Evolutionary conservation across 2,113 vertebrate genomes (phyloP).

Genomic region (Podarcis raffonei): DNA sequence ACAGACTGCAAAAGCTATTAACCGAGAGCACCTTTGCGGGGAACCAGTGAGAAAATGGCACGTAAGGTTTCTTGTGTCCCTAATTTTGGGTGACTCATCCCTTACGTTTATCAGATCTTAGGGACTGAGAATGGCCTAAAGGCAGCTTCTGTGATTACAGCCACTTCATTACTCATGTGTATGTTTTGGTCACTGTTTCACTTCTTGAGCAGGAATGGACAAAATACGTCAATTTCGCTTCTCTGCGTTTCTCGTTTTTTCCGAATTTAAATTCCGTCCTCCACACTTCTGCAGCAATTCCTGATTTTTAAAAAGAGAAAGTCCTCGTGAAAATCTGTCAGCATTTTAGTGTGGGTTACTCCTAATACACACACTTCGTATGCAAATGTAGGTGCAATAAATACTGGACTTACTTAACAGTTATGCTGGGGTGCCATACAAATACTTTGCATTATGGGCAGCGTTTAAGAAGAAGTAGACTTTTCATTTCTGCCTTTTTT

Average conservation of each 20-base stretch:
- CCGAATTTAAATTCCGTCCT: too few relatives aligned
- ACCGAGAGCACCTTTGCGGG: conserved; percentile 2
- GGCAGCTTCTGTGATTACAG: conserved; percentile 27
- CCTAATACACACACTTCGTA: too few relatives aligned
- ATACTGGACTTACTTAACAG: neutral
- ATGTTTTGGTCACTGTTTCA: neutral
- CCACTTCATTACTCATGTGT: conserved; percentile 52
- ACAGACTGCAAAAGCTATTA: neutral
- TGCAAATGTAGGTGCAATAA: neutral
- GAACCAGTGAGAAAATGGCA: conserved; percentile 13
- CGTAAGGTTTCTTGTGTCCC: neutral
- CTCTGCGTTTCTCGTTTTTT: too few relatives aligned
- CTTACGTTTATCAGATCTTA: conserved; percentile 31
- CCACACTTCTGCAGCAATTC: too few relatives aligned
- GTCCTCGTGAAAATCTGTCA: too few relatives aligned
- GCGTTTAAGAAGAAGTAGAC: neutral
- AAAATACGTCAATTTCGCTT: too few relatives aligned
- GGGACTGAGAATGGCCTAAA: conserved; percentile 26
- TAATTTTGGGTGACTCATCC: conserved; percentile 41
- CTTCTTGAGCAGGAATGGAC: neutral
- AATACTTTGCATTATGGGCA: neutral
- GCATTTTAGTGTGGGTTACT: too few relatives aligned
- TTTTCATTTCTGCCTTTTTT: neutral
- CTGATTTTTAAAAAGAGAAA: too few relatives aligned
- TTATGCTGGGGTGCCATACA: neutral